phyloP scores from a whole-genome alignment of 2,797 vertebrate genomes.

The Amniataba percoides region DNA sequence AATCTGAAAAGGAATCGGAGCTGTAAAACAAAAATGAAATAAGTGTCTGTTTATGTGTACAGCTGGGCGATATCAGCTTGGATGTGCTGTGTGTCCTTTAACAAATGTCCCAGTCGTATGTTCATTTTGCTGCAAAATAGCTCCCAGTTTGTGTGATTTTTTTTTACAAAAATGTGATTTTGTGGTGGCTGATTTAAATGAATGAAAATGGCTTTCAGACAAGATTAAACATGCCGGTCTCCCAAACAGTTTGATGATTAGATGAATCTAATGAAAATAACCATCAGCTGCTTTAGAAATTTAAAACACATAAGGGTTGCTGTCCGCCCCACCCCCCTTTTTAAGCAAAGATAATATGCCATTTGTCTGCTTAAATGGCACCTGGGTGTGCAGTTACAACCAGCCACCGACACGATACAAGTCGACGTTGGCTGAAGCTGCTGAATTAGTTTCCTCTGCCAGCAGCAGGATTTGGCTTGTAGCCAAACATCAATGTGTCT shows the following conservation, averaged over 20 bases:
- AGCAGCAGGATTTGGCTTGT: slow-evolving; percentile 19
- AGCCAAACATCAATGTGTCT: neutral
- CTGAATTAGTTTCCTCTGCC: slow-evolving; percentile 13
- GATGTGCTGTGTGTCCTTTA: neutral
- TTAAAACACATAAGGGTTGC: neutral
- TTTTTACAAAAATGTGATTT: too few species aligned
- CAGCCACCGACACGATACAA: neutral
- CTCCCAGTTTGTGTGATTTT: neutral
- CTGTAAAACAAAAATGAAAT: slow-evolving; percentile 89
- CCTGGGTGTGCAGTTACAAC: slow-evolving; percentile 4
- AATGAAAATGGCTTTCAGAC: slow-evolving; percentile 23
- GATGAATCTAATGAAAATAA: neutral
- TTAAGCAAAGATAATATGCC: neutral
- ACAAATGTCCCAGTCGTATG: neutral
- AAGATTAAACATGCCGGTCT: neutral
- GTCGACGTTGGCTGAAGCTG: neutral
- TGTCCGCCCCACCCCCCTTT: neutral
- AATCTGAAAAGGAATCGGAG: slow-evolving; percentile 70
- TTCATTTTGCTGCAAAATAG: neutral
- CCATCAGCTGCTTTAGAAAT: neutral
- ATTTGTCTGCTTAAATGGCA: neutral
- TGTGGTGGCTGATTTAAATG: slow-evolving; percentile 14
- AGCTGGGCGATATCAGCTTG: neutral
- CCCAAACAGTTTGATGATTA: slow-evolving; percentile 4
- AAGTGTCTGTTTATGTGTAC: slow-evolving; percentile 1